Evolutionary conservation across 2,797 vertebrate species (phyloP).

Genomic region (Halcyon chelicuti): DNA sequence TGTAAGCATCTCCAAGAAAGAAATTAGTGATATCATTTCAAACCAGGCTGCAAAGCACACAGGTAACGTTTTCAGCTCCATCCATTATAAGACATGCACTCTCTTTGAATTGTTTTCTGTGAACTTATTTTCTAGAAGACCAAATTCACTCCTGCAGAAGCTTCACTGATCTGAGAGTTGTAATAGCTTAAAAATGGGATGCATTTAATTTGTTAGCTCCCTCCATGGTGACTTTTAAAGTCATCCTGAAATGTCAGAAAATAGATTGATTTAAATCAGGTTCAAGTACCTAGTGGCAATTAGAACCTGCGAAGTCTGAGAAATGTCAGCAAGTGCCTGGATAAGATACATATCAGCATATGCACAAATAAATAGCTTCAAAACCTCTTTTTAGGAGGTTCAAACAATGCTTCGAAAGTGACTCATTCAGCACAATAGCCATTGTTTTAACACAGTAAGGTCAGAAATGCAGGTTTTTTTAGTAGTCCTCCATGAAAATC

Average conservation of each 20-base stretch:
- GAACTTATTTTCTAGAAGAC: not conserved
- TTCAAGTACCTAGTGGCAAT: slow-evolving; percentile 5
- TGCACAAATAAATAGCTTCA: not conserved
- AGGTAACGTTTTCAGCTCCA: not conserved
- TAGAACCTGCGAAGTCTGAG: not conserved
- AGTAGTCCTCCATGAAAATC: not conserved
- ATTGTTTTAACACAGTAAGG: not conserved
- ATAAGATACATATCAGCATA: not conserved
- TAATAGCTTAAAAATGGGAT: not conserved
- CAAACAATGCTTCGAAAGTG: not conserved
- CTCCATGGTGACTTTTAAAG: not conserved
- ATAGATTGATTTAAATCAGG: not conserved
- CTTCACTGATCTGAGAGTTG: not conserved
- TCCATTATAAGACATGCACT: not conserved
- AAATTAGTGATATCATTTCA: not conserved
- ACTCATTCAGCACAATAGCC: not conserved
- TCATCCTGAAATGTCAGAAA: not conserved
- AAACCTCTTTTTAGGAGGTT: not conserved
- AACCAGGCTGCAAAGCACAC: not conserved
- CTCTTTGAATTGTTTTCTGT: not conserved
- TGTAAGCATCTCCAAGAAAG: not conserved
- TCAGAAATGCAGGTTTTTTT: not conserved
- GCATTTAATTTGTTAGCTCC: not conserved
- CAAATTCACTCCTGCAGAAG: not conserved
- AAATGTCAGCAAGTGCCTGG: not conserved